Evolutionary conservation across 2,888 invertebrate genomes (phyloP), one percentile per base, ranked within the genome.

Genomic region (Drosophila anomalata): DNA sequence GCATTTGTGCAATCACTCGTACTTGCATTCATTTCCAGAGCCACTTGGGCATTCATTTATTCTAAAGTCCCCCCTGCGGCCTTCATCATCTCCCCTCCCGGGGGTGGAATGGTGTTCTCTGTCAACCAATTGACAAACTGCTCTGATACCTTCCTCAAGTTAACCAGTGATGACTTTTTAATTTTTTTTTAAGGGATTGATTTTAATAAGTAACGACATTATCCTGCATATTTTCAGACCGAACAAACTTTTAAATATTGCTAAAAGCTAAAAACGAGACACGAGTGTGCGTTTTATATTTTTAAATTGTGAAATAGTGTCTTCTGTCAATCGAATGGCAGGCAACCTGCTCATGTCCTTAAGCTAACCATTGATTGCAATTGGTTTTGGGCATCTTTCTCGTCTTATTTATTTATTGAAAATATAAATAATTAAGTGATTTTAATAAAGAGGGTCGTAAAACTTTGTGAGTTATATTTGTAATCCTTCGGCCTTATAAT

Each of bases 1-100:
- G 71, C 76, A 73, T 47, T 73, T 73, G 75, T 50, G 58, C 62
- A 73, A 41, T 62, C 74, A 68, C 54, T 73, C 56, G 66, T 24
- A 47, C 57, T 67, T 48, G 63, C 71, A 80, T 69, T 75, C 67
- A 75, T 76, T 77, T 73, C 62, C 73, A 70, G 66, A 73, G 44
- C 73, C 68, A 68, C 55, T 75, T 77, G 59, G 67, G 75, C 77
- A 73, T 69, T 77, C 73, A 71, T 72, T 77, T 78, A 80, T 67
- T 73, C 78, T 67, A 74, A 73, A 75, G 47, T 58, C 51, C 51
- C 50, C 17, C 29, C 41, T 9, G 52, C 7, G 20, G 11, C 33
- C 0, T 6, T 12, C 31, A 12, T 17, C 26, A 17, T 6, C 36
- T n/a, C 17, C 4, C 5, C 26, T 44, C 22, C 44, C 44, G 12